Evolutionary conservation across 1,140 invertebrate genomes (phyloP).

Genomic region (Helicoverpa zea): DNA sequence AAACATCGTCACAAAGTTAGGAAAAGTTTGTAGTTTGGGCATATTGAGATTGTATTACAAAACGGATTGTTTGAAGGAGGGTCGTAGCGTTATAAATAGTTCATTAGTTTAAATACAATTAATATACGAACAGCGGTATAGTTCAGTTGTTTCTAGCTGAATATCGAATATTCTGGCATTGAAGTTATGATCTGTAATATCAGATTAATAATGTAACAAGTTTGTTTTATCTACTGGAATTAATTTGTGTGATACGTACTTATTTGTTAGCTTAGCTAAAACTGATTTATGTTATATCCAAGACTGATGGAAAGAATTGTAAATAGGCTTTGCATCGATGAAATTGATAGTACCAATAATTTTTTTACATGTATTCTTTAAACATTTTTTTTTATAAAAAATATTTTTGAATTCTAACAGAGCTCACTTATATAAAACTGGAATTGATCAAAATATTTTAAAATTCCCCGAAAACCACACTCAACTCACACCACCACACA

Average conservation of each 20-base stretch:
- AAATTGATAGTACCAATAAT: too few relatives aligned
- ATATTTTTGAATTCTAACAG: too few relatives aligned
- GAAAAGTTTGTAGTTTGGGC: constrained; percentile 9
- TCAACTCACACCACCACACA: not conserved
- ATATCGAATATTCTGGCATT: not conserved
- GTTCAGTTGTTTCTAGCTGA: constrained; percentile 11
- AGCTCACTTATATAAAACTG: too few relatives aligned
- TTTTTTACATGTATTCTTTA: too few relatives aligned
- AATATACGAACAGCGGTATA: not conserved
- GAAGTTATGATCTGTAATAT: too few relatives aligned
- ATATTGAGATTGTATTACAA: constrained; percentile 34
- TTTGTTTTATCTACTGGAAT: not conserved
- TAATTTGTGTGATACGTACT: not conserved
- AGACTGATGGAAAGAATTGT: too few relatives aligned
- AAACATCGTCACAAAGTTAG: constrained; percentile 29
- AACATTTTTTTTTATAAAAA: too few relatives aligned
- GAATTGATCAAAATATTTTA: too few relatives aligned
- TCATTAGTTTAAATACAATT: constrained; percentile 32
- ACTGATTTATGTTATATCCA: too few relatives aligned
- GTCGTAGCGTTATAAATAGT: constrained; percentile 37
- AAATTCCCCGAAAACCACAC: too few relatives aligned
- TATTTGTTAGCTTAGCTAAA: not conserved
- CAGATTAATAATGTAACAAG: too few relatives aligned
- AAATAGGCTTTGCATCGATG: too few relatives aligned
- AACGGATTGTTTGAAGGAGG: constrained; percentile 29